Percentiles rank a stretch among this genome's conserved stretches.
Conservation (phyloP, 2,888 invertebrate species). For the Mesopsocus fuscifrons region DNA sequence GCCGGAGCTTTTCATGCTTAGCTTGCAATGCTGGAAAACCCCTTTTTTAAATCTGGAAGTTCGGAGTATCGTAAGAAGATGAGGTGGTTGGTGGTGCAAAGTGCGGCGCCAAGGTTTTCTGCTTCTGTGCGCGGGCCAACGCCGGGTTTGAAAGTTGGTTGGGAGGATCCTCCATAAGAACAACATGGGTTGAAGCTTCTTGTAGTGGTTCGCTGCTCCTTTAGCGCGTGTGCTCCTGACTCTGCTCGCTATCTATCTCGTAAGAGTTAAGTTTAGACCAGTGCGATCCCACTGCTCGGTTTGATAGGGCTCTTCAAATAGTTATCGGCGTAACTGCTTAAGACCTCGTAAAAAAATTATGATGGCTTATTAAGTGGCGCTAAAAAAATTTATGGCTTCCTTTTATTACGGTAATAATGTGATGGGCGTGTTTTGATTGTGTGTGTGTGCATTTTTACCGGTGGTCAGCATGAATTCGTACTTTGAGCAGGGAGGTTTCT, state of each 20-base stretch:
- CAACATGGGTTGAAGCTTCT: too few species aligned
- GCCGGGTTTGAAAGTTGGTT: too few species aligned
- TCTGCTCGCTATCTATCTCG: conserved; percentile 8
- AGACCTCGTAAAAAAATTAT: conserved; percentile 4
- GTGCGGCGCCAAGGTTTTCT: background rate
- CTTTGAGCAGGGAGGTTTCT: conserved; percentile 91
- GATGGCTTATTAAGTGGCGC: conserved; percentile 9
- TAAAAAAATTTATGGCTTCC: conserved; percentile 12
- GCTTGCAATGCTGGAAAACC: background rate
- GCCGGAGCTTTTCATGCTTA: background rate
- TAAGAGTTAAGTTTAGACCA: conserved; percentile 10
- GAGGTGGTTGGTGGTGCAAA: background rate
- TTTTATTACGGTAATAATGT: conserved; percentile 7
- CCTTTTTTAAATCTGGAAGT: background rate
- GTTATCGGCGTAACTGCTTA: background rate
- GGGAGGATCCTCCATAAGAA: too few species aligned
- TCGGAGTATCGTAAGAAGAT: background rate
- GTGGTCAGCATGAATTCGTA: conserved; percentile 73
- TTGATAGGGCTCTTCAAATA: background rate
- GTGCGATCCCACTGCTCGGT: background rate
- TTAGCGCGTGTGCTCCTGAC: conserved; percentile 9
- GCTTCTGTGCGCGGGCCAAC: background rate
- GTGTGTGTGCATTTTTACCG: background rate
- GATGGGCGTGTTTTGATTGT: conserved; percentile 13
- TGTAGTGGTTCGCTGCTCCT: too few species aligned